Evolutionary conservation across 2,888 invertebrate genomes (phyloP), one percentile per base, ranked within the genome.

Genomic region (Diarsia dahlii): DNA sequence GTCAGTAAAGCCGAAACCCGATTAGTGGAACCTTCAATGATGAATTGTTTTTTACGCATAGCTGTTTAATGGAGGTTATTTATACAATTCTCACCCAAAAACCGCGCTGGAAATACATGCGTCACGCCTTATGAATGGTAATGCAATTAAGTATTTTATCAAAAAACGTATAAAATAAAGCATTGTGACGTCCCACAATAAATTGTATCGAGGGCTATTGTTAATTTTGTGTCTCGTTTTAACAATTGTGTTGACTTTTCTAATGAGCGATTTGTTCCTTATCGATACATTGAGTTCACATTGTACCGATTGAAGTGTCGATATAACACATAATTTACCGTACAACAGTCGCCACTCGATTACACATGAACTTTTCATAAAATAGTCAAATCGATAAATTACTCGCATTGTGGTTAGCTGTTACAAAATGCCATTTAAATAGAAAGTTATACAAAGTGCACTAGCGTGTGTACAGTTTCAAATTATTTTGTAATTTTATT

Each of bases 171-270:
- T 54, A 76, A 72, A 73, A 73, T 79, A 66, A 81, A 65, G 71
- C 62, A 54, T 54, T 65, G 54, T 88, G 86, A 87, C 89, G 87
- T 86, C 84, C 80, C 62, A 65, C 71, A 78, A 82, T n/a, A n/a
- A n/a, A n/a, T 77, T 77, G 76, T 84, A 84, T 87, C 71, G 76
- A 88, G 72, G 54, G 34, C 82, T 76, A 88, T 90, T 89, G 88
- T 90, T 88, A 80, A 78, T 78, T 79, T 78, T 71, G 71, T 75
- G 65, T 78, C 81, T 87, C 82, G 65, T 86, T 81, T 81, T 76
- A 82, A 84, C 81, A 80, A 87, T 85, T 83, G 73, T 86, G 74
- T 84, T 82, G 65, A 81, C 75, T 87, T 84, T 80, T 80, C 74
- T 87, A 89, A 89, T 84, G 84, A 87, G 78, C 74, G 75, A 81